A percentile compares a stretch with the other conserved stretches of the same genome.
phyloP scores from a whole-genome alignment of 2,797 vertebrate genomes.

The Cygnus olor region DNA sequence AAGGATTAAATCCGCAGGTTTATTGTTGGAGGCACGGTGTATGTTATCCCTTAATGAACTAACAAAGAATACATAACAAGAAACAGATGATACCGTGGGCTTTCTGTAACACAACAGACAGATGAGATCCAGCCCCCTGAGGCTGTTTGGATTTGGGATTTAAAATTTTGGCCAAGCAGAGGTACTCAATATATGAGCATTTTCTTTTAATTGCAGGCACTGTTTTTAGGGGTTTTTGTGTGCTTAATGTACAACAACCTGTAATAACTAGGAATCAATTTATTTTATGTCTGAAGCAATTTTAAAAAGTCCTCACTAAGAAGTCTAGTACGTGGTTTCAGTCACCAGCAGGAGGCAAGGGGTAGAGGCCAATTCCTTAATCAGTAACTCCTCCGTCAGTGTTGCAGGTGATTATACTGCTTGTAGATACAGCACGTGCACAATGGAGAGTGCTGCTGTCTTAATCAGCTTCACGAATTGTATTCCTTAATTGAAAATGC shows the following conservation, averaged over 20 bases:
- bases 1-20: not conserved
- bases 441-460: constrained; percentile 17
- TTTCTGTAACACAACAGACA: not conserved
- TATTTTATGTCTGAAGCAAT: not conserved
- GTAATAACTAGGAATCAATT: not conserved
- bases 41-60: constrained; percentile 8
- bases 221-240: not conserved
- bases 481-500: constrained; percentile 55
- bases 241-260: not conserved
- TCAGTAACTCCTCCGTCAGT: not conserved
- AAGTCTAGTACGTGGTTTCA: not conserved
- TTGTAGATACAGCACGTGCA: not conserved
- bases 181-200: not conserved
- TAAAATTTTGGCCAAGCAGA: not conserved
- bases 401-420: not conserved
- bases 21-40: not conserved
- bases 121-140: not conserved
- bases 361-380: not conserved
- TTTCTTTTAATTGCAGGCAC: not conserved
- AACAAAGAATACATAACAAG: not conserved
- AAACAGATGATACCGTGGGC: not conserved
- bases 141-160: constrained; percentile 19
- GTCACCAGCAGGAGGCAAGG: not conserved
- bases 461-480: not conserved
- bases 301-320: not conserved